A percentile compares a stretch with the other conserved stretches of the same genome.
Conservation (phyloP, 2,797 vertebrate species). For the Macrochelys suwanniensis region DNA sequence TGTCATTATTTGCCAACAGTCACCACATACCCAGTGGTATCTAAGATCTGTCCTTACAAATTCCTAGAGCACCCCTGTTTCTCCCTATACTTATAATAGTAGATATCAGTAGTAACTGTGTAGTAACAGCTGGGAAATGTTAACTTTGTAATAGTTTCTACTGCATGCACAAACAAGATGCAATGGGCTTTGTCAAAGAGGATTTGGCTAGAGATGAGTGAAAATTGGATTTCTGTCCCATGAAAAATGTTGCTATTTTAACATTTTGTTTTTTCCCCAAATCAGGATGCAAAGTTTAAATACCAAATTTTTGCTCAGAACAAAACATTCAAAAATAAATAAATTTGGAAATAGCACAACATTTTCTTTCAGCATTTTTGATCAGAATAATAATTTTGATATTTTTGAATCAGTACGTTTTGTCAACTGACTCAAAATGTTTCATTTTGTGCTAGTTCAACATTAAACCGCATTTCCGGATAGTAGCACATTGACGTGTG, state of each 20-base stretch:
- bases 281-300: not conserved
- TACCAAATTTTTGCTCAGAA: not conserved
- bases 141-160: not conserved
- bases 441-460: not conserved
- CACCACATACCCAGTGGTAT: not conserved
- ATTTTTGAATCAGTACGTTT: not conserved
- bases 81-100: not conserved
- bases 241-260: slow-evolving; percentile 29
- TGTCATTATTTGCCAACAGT: not conserved
- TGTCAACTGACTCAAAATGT: not conserved
- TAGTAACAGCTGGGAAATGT: slow-evolving; percentile 4
- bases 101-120: not conserved
- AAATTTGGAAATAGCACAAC: not conserved
- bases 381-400: not conserved
- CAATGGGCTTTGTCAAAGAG: slow-evolving; percentile 8
- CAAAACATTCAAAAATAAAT: not conserved
- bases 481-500: not conserved
- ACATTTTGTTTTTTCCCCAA: slow-evolving; percentile 47
- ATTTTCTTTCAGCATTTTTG: not conserved
- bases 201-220: not conserved
- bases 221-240: not conserved
- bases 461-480: not conserved
- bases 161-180: slow-evolving; percentile 16
- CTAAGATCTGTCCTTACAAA: not conserved
- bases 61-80: not conserved